Conservation (phyloP, 2,888 invertebrate species). For the Arrhopalites spinosus region DNA sequence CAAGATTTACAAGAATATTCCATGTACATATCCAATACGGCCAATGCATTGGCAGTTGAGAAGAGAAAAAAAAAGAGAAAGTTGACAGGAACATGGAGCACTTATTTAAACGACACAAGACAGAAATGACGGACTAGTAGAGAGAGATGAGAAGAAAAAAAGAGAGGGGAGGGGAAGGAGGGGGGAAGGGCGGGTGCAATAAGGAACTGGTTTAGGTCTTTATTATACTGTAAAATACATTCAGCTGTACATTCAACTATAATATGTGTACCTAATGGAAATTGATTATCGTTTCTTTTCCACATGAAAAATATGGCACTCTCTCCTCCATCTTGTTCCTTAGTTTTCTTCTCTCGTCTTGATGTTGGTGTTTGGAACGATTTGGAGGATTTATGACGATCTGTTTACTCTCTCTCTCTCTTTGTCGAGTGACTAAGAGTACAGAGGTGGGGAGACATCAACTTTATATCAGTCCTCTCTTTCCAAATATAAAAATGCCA, state of each 20-base stretch:
- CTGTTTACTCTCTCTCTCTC: neutral
- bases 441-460: neutral
- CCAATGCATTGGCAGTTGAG: conserved; percentile 16
- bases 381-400: conserved; percentile 22
- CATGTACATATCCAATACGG: too few species aligned
- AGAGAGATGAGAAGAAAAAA: conserved; percentile 7
- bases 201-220: conserved; percentile 26
- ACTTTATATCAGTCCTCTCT: neutral
- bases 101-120: too few species aligned
- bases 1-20: too few species aligned
- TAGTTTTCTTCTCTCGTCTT: conserved; percentile 7
- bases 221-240: conserved; percentile 14
- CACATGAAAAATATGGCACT: conserved; percentile 34
- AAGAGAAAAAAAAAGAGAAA: conserved; percentile 25
- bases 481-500: neutral
- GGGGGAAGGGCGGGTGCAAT: neutral
- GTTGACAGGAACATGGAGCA: conserved; percentile 26
- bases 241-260: conserved; percentile 17
- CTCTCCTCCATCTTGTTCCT: neutral
- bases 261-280: conserved; percentile 33
- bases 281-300: conserved; percentile 31
- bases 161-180: neutral
- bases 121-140: conserved; percentile 10
- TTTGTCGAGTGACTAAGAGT: neutral
- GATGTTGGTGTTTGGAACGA: neutral